Percentiles rank a stretch among this genome's conserved stretches.
Conservation (phyloP, 2,888 invertebrate genomes). For the Cerastoderma edule region DNA sequence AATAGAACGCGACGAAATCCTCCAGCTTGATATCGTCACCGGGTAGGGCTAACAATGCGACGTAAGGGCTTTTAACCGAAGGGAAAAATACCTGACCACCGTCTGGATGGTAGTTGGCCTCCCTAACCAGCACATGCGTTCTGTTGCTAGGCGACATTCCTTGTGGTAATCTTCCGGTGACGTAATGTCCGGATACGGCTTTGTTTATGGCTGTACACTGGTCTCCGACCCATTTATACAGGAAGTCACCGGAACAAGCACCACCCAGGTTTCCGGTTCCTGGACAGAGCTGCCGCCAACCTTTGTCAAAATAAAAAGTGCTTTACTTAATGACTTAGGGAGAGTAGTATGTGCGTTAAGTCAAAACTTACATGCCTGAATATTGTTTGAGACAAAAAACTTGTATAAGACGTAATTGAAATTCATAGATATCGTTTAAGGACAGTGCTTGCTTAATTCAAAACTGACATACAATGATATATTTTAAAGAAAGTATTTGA, state of each 20-base stretch:
- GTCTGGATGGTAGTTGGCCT: conserved; percentile 65
- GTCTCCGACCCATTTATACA: conserved; percentile 56
- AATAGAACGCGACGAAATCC: conserved; percentile 65
- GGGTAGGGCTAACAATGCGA: conserved; percentile 55
- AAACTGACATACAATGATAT: no score
- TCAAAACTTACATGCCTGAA: no score
- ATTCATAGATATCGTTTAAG: no score
- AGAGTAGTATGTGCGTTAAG: no score
- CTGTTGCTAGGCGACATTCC: conserved; percentile 35
- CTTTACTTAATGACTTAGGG: no score
- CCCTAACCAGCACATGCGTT: conserved; percentile 56
- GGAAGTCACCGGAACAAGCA: conserved; percentile 46
- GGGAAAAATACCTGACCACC: conserved; percentile 60
- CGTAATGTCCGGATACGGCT: conserved; percentile 43
- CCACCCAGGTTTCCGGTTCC: conserved; percentile 59
- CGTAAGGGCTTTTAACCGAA: conserved; percentile 35
- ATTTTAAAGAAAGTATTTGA: no score
- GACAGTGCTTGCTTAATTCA: no score
- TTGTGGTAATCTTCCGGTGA: conserved; percentile 55
- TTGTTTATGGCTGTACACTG: conserved; percentile 44
- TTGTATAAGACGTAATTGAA: no score
- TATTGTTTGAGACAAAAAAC: no score
- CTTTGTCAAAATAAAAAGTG: no score
- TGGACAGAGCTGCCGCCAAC: no score
- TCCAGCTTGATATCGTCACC: conserved; percentile 62